Conservation (phyloP, 2,797 vertebrate genomes). For the Gephyroberyx darwinii region DNA sequence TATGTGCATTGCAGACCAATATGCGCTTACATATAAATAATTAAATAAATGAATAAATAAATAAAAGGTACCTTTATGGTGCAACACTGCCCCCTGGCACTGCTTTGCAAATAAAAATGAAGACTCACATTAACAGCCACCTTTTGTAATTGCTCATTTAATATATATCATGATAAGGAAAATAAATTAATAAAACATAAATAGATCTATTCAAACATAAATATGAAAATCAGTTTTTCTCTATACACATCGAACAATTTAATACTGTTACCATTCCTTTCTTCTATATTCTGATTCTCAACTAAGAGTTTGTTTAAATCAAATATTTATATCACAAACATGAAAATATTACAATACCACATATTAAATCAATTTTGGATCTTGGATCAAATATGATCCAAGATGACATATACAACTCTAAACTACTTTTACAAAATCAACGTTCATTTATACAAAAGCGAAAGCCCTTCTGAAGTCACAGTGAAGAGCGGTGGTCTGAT, state of each 20-base stretch:
- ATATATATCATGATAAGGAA: background rate
- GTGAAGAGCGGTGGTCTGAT: slow-evolving; percentile 2
- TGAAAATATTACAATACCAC: slow-evolving; percentile 15
- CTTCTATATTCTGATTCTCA: background rate
- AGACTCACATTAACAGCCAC: background rate
- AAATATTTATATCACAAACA: slow-evolving; percentile 26
- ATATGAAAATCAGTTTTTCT: background rate
- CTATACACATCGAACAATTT: slow-evolving; percentile 1
- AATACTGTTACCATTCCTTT: background rate
- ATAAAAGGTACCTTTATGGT: slow-evolving; percentile 15
- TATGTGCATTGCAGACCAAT: slow-evolving; percentile 7
- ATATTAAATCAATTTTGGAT: slow-evolving; percentile 18
- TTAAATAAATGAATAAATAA: slow-evolving; percentile 18
- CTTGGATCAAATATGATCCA: too few relatives aligned
- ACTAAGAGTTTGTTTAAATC: slow-evolving; percentile 17
- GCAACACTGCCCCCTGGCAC: slow-evolving; percentile 71
- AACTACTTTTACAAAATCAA: slow-evolving; percentile 33
- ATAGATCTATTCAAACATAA: slow-evolving; percentile 20
- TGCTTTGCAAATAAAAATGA: background rate
- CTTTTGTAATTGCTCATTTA: background rate
- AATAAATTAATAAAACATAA: slow-evolving; percentile 24
- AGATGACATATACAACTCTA: slow-evolving; percentile 26
- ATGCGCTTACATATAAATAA: background rate
- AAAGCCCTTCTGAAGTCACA: slow-evolving; percentile 20
- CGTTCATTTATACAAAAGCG: slow-evolving; percentile 38